Percentiles rank a stretch among this genome's conserved stretches.
Evolutionary conservation across 2,113 vertebrate species (phyloP).

Genomic region (Psilopsiagon aurifrons): DNA sequence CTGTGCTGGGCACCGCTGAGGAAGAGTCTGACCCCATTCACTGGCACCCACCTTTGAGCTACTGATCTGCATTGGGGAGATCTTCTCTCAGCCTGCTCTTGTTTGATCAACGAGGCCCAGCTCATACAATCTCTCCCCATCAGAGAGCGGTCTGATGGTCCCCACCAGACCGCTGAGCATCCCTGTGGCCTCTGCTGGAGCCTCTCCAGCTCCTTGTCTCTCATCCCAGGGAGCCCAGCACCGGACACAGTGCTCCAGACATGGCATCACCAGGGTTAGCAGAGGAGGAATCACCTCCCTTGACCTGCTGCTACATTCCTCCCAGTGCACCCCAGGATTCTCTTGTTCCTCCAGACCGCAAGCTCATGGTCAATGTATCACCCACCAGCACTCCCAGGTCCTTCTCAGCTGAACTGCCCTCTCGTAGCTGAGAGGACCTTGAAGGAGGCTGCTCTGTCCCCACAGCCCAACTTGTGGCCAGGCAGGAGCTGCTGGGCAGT

Average conservation of each 20-base stretch:
- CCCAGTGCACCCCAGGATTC: neutral
- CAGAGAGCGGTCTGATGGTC: no score
- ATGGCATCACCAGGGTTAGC: neutral
- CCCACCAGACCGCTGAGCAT: neutral
- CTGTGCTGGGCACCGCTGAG: neutral
- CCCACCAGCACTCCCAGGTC: neutral
- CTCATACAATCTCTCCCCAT: neutral
- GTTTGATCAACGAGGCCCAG: neutral
- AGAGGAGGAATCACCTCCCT: neutral
- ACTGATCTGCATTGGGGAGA: no score
- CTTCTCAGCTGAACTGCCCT: neutral
- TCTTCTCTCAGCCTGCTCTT: neutral
- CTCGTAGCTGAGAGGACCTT: neutral
- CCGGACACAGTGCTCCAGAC: neutral
- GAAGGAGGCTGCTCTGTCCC: rapidly evolving
- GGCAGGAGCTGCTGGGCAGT: neutral
- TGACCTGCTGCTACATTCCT: neutral
- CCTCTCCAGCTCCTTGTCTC: neutral
- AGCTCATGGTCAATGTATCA: neutral
- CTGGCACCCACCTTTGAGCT: neutral
- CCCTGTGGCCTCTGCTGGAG: neutral
- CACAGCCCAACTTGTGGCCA: rapidly evolving
- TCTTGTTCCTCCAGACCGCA: neutral
- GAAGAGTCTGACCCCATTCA: neutral
- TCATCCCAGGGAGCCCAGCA: neutral